Base-by-base conservation (phyloP, 1,140 invertebrate genomes). In the Ephestia elutella region DNA sequence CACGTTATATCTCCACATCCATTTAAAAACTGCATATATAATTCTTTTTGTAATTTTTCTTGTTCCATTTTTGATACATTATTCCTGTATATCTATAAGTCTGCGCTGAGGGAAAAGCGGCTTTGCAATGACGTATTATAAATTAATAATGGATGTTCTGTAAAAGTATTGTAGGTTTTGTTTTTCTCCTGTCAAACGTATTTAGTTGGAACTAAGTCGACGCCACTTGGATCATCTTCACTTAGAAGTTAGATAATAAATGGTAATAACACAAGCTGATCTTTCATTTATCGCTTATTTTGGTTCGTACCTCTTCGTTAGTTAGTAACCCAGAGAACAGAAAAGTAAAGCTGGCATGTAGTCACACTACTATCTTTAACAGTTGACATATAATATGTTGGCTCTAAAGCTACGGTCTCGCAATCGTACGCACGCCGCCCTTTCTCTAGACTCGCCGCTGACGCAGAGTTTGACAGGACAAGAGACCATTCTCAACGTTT, bases 241-340 rank as follows among this genome's bases (percentile, higher is more conserved):
- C 83, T 79, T 87, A 85, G 83, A 73, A 71, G 73, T 83, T 86
- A 87, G 84, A 80, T 5, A 80, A 85, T 85, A 85, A 87, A 82
- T 77, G 81, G 78, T 85, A 79, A 86, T 73, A 80, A 87, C 80
- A 85, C 82, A 21, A 85, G 84, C 78, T 67, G 84, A 71, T 85
- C 76, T 87, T 87, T 87, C 76, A 87, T 85, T 87, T 86, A 78
- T 78, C 80, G 84, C 84, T 87, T 67, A 48, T 21, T 86, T 72
- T n/a, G 5, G 20, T 79, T 77, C 59, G 66, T 82, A 77, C 80
- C 80, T 76, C 65, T 73, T 67, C 62, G 65, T 68, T 71, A 72
- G 63, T 71, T 56, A 56, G 54, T n/a, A n/a, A 56, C 21, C 25
- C 54, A 25, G 50, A 21, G 2, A 58, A 73, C 74, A 76, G 73